phyloP scores from a whole-genome alignment of 2,797 vertebrate genomes.

The Glossophaga mutica region DNA sequence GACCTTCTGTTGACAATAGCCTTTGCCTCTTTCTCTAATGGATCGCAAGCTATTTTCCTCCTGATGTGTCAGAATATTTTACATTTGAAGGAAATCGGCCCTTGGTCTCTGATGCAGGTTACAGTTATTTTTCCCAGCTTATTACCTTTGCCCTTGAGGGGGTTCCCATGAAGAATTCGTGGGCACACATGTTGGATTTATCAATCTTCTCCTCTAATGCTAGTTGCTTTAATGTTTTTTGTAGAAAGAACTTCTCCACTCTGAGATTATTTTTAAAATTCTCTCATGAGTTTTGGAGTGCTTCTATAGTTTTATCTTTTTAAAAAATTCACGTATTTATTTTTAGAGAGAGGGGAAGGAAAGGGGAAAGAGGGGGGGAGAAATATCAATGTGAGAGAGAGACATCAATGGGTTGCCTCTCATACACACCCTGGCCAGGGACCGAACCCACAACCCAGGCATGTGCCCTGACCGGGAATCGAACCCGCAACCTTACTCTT shows the following conservation, averaged over 20 bases:
- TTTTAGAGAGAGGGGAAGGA: too few species aligned
- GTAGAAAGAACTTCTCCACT: neutral
- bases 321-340: too few species aligned
- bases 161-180: neutral
- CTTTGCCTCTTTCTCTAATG: neutral
- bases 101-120: neutral
- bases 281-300: neutral
- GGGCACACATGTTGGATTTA: neutral
- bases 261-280: neutral
- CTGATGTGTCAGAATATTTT: neutral
- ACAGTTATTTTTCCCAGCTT: neutral
- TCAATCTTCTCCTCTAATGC: neutral
- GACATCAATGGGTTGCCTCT: too few species aligned
- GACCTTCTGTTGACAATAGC: neutral
- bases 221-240: neutral
- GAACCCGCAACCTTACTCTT: too few species aligned
- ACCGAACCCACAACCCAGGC: too few species aligned
- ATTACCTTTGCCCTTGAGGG: neutral
- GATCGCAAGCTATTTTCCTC: neutral
- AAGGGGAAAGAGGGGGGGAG: too few species aligned
- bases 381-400: too few species aligned
- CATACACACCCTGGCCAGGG: too few species aligned
- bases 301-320: neutral
- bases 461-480: too few species aligned
- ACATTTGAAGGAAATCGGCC: neutral